Evolutionary conservation across 2,113 vertebrate genomes (phyloP).

Genomic region (Grallaria varia): DNA sequence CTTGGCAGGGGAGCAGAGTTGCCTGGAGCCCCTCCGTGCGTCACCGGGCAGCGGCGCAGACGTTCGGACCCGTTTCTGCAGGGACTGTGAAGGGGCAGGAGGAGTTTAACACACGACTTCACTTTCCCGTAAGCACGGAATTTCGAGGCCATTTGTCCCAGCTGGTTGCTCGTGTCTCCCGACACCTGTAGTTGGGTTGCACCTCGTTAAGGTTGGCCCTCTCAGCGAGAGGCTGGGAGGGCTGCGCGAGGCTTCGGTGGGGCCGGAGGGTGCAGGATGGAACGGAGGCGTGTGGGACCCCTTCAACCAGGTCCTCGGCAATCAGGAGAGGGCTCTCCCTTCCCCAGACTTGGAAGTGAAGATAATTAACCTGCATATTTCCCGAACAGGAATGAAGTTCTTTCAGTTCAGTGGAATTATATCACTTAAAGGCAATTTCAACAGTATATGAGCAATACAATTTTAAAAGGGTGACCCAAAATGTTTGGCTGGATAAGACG

Average conservation of each 20-base stretch:
- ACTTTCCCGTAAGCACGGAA: background rate
- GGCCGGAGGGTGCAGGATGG: background rate
- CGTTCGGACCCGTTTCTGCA: conserved; percentile 5
- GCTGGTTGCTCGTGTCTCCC: background rate
- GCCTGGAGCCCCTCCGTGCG: conserved; percentile 38
- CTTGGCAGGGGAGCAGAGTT: conserved; percentile 1
- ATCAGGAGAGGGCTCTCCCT: background rate
- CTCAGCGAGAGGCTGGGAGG: background rate
- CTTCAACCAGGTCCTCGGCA: background rate
- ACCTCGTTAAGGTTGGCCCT: background rate
- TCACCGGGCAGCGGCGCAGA: no score
- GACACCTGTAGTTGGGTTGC: background rate
- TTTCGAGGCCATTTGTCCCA: background rate
- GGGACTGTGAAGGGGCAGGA: conserved; percentile 10
- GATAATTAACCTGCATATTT: background rate
- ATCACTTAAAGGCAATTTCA: background rate
- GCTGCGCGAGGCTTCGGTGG: background rate
- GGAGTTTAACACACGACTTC: background rate
- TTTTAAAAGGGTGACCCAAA: background rate
- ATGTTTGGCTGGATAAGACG: background rate
- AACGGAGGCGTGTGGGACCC: background rate
- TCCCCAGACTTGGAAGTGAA: background rate
- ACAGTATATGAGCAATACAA: fast-evolving
- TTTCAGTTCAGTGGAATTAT: background rate
- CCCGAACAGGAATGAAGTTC: background rate